Conservation (phyloP, 2,797 vertebrate genomes). For the Mormyrops attenuatus region DNA sequence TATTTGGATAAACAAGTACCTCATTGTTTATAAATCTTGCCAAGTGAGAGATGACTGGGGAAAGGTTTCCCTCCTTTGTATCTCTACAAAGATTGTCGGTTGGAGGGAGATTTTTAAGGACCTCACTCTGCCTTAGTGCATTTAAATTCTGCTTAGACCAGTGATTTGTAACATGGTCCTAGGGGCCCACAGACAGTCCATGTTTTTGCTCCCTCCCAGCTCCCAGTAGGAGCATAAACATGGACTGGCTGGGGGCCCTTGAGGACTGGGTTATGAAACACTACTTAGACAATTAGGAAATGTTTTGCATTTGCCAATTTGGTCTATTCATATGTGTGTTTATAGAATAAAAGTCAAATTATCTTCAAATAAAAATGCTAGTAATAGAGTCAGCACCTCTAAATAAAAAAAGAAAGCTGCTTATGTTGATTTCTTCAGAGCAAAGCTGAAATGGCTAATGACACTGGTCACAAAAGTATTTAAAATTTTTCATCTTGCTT, state of each 20-base stretch:
- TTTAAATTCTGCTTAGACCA: background rate
- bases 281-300: background rate
- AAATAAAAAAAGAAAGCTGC: background rate
- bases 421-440: conserved; percentile 52
- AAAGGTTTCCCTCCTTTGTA: background rate
- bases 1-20: background rate
- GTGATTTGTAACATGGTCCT: too few relatives aligned
- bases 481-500: background rate
- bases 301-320: background rate
- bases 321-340: background rate
- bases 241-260: too few relatives aligned
- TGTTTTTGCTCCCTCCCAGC: too few relatives aligned
- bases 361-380: background rate
- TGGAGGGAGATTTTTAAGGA: background rate
- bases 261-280: too few relatives aligned
- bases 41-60: background rate
- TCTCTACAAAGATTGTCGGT: background rate
- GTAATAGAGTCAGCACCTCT: background rate
- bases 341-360: background rate
- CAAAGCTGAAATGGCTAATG: conserved; percentile 58
- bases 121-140: background rate
- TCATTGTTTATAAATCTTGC: background rate
- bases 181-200: too few relatives aligned
- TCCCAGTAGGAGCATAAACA: too few relatives aligned
- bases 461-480: conserved; percentile 44